These are phyloP conservation scores for Phenacoccus solenopsis DNA, from an alignment of 1,140 invertebrate genomes.

Conservation along the genomic window DNA sequence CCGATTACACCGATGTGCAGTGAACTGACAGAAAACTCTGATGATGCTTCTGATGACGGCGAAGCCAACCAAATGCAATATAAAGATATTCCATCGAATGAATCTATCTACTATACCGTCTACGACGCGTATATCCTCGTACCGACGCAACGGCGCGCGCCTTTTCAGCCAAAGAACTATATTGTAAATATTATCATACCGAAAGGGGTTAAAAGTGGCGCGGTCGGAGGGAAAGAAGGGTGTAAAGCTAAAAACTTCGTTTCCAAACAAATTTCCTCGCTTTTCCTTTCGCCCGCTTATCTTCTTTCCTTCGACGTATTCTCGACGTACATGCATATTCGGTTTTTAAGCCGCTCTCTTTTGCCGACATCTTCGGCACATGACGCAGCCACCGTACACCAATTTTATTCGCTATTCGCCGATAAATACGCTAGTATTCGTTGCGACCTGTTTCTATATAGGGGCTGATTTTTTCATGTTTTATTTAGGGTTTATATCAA, in stretches of 20 bases:
- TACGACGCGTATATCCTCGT: too few species aligned
- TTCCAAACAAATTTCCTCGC: not conserved
- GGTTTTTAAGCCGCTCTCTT: too few species aligned
- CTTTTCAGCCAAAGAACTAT: not conserved
- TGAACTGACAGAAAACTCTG: constrained; percentile 16
- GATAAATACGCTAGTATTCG: too few species aligned
- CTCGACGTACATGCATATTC: not conserved
- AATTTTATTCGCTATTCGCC: too few species aligned
- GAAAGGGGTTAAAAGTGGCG: not conserved
- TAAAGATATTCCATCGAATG: constrained; percentile 9
- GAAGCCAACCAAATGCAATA: constrained; percentile 11
- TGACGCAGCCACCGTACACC: too few species aligned
- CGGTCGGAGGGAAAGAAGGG: not conserved
- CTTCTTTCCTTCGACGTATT: not conserved
- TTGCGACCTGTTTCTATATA: too few species aligned
- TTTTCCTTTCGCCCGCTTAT: not conserved
- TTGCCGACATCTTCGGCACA: too few species aligned
- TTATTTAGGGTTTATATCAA: too few species aligned
- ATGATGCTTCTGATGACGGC: constrained; percentile 10
- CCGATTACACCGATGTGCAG: constrained; percentile 15
- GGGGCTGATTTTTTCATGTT: too few species aligned
- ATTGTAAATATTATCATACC: constrained; percentile 15
- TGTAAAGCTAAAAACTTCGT: not conserved
- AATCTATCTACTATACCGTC: not conserved
- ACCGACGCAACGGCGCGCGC: not conserved